Evolutionary conservation across 2,888 invertebrate genomes (phyloP), one percentile per base, ranked within the genome.

Genomic region (Sinelater perroti): DNA sequence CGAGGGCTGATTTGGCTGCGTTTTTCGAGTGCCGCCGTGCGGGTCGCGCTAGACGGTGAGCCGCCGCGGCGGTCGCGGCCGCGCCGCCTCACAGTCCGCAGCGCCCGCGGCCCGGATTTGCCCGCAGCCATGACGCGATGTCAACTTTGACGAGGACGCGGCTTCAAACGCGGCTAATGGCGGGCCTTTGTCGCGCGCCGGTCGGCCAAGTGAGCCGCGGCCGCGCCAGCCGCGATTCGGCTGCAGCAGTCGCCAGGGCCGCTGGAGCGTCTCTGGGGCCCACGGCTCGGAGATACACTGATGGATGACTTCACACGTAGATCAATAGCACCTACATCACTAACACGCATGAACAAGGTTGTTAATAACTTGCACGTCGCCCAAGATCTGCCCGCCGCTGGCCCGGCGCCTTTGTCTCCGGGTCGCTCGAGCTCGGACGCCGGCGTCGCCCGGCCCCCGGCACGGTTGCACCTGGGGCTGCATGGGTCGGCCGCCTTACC

Each of bases 271-370:
- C 70, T 67, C 69, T 66, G 67, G 69, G 67, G 70, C 70, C 68
- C 67, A 64, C 67, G 66, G 65, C 67, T 67, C 69, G 66, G 70
- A 72, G 70, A 72, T 72, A 72, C 70, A 72, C 72, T 75, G 75
- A 76, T 76, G 75, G 76, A 76, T 76, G 76, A 73, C 75, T 76
- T 73, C 72, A 75, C 72, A 74, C 73, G 73, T 74, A 74, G 74
- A 75, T 75, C 75, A 74, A 75, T 75, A 74, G 73, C 72, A 72
- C 69, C 69, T 67, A 66, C 66, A 67, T 65, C 66, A 67, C 67
- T 64, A 71, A 67, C 75, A 75, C 75, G 75, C 75, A 75, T 73
- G 74, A 73, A 74, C 74, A 74, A 59, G 71, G 70, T 70, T 69
- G 70, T 70, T 75, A 74, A 74, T 74, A 73, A 73, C 70, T 72